Evolutionary conservation across 2,888 invertebrate genomes (phyloP), one percentile per base, ranked within the genome.

Genomic region (Tyria jacobaeae): DNA sequence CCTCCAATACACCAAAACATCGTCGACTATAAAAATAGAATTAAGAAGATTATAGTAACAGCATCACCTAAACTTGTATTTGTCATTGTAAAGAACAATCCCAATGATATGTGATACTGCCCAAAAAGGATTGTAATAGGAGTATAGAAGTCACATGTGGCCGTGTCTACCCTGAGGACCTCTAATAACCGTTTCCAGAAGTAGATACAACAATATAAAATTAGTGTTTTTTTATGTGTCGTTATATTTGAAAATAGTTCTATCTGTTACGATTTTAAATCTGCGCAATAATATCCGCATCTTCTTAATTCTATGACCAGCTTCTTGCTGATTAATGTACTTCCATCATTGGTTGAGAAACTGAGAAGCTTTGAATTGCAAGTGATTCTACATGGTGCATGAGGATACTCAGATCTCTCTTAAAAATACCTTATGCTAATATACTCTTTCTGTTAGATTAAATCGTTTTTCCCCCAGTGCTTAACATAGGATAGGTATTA

Each of bases 1-100:
- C 65, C 74, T 66, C 73, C 76, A 77, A 80, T 80, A 79, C 71
- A 57, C 48, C 34, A 58, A 55, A 48, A 48, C 39, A 39, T n/a
- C 24, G 12, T 44, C 44, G 21, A 21, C 44, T 21, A 21, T 21
- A 44, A 44, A 44, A 44, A 44, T 44, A 41, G n/a, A 41, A 41
- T 41, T 41, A 41, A 9, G 41, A 17, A 21, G 41, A 41, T 17
- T n/a, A 41, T 17, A 41, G 44, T 21, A 17, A 44, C 44, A 5
- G 21, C 21, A 44, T 44, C 44, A 44, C 21, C 21, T 21, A 10
- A 44, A 44, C 10, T 44, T 39, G n/a, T 15, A n/a, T 39, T 17
- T 17, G 6, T 31, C 7, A 6, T 31, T 31, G 27, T 31, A 31
- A 7, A 6, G 7, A 31, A 31, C 27, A 6, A 31, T 31, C 1